Conservation (phyloP, 2,888 invertebrate genomes). For the Thelaira solivaga region DNA sequence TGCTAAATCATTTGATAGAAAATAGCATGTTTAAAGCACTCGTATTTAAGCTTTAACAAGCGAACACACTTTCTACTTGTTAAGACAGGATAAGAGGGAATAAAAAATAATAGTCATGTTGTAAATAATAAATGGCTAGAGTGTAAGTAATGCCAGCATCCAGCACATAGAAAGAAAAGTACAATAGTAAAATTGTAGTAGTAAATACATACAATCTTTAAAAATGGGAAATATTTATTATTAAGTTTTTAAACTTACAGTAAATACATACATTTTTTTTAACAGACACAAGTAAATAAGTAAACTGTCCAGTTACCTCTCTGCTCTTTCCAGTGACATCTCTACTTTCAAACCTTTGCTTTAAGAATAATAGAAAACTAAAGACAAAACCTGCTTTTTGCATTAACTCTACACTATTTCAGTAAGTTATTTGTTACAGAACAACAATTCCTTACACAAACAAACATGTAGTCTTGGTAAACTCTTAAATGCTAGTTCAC, state of each 20-base stretch:
- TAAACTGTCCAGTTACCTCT: too few relatives aligned
- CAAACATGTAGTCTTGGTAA: background rate
- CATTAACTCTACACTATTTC: background rate
- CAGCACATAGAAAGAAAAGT: background rate
- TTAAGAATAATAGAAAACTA: too few relatives aligned
- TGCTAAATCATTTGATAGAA: conserved; percentile 25
- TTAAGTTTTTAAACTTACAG: too few relatives aligned
- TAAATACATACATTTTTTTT: too few relatives aligned
- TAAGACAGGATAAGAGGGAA: background rate
- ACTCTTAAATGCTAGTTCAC: conserved; percentile 5
- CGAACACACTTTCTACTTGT: background rate
- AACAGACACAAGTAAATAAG: too few relatives aligned
- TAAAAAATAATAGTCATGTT: conserved; percentile 2
- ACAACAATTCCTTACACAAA: background rate
- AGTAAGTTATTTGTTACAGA: background rate
- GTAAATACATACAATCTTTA: background rate
- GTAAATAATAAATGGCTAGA: conserved; percentile 16
- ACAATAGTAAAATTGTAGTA: background rate
- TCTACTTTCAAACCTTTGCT: too few relatives aligned
- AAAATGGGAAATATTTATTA: too few relatives aligned
- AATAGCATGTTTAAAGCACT: conserved; percentile 6
- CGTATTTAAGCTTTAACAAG: conserved; percentile 26
- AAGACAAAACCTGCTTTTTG: too few relatives aligned
- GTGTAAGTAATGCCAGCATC: background rate
- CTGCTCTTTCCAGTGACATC: too few relatives aligned